phyloP scores from a whole-genome alignment of 2,888 invertebrate genomes.

The Fragum fragum region DNA sequence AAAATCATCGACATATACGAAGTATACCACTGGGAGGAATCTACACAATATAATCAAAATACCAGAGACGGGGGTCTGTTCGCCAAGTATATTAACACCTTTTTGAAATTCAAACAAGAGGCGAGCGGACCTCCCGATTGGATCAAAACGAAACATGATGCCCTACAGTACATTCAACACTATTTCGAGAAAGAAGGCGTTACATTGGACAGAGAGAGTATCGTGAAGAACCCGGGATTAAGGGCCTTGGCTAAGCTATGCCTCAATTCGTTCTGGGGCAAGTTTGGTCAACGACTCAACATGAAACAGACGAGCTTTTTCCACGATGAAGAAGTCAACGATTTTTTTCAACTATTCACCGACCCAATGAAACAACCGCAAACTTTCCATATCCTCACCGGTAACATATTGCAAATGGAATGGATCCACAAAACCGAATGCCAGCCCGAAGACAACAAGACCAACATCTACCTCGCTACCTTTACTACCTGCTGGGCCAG shows the following conservation, averaged over 20 bases:
- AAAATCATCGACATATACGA: constrained; percentile 79
- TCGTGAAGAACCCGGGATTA: constrained; percentile 48
- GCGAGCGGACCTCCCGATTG: constrained; percentile 60
- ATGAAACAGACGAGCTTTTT: constrained; percentile 43
- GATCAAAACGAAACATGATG: constrained; percentile 45
- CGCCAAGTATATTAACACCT: constrained; percentile 76
- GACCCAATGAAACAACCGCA: constrained; percentile 39
- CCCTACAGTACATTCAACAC: constrained; percentile 26
- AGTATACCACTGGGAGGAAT: constrained; percentile 79
- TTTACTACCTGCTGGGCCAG: constrained; percentile 58
- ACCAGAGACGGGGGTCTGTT: constrained; percentile 74
- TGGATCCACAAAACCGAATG: constrained; percentile 50
- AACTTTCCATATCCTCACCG: constrained; percentile 37
- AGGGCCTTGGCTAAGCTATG: constrained; percentile 45
- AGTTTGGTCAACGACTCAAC: constrained; percentile 48
- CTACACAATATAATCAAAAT: constrained; percentile 57
- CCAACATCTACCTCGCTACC: constrained; percentile 51
- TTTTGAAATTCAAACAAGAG: constrained; percentile 53
- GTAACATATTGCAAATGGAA: constrained; percentile 49
- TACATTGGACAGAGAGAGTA: constrained; percentile 38
- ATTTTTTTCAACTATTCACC: constrained; percentile 43
- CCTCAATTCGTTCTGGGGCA: constrained; percentile 56
- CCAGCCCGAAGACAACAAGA: constrained; percentile 42
- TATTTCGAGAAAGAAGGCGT: constrained; percentile 44
- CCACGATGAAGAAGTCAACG: constrained; percentile 38